These are phyloP conservation scores for Parnassius smintheus DNA, from an alignment of 2,888 invertebrate genomes.

Conservation along the genomic window DNA sequence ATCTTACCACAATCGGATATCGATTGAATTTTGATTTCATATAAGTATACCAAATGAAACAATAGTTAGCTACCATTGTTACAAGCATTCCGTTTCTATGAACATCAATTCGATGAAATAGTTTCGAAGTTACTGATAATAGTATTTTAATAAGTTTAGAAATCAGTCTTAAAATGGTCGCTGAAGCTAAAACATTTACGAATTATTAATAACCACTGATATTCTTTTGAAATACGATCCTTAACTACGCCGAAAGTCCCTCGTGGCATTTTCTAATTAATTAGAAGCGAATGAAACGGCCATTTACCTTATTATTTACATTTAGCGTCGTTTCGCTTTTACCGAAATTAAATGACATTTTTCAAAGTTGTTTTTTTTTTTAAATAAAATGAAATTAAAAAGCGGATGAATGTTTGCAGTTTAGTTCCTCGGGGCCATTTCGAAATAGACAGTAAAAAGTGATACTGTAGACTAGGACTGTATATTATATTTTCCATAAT, in stretches of 20 bases:
- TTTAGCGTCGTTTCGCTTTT: conserved; percentile 29
- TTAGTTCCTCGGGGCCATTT: conserved; percentile 17
- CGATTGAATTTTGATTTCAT: too few relatives aligned
- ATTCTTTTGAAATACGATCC: conserved; percentile 32
- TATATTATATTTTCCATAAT: conserved; percentile 16
- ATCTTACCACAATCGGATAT: too few relatives aligned
- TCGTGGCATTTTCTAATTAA: conserved; percentile 36
- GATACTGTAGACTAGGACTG: conserved; percentile 17
- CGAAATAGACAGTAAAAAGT: conserved; percentile 16
- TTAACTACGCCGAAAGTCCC: conserved; percentile 28
- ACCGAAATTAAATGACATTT: conserved; percentile 30
- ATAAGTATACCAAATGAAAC: too few relatives aligned
- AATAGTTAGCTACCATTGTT: too few relatives aligned
- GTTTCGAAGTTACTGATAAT: too few relatives aligned
- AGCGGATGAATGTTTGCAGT: conserved; percentile 8
- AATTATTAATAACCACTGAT: conserved; percentile 30
- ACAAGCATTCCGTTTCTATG: too few relatives aligned
- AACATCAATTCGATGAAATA: too few relatives aligned
- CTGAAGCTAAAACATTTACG: conserved; percentile 10
- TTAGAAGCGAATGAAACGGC: conserved; percentile 39
- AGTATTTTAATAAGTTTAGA: conserved; percentile 4
- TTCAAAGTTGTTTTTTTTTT: conserved; percentile 15
- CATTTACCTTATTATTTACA: conserved; percentile 35
- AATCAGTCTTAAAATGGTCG: conserved; percentile 1
- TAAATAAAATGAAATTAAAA: conserved; percentile 15